These are phyloP conservation scores for Girardinus metallicus DNA, from an alignment of 2,797 vertebrate species.

Conservation along the genomic window DNA sequence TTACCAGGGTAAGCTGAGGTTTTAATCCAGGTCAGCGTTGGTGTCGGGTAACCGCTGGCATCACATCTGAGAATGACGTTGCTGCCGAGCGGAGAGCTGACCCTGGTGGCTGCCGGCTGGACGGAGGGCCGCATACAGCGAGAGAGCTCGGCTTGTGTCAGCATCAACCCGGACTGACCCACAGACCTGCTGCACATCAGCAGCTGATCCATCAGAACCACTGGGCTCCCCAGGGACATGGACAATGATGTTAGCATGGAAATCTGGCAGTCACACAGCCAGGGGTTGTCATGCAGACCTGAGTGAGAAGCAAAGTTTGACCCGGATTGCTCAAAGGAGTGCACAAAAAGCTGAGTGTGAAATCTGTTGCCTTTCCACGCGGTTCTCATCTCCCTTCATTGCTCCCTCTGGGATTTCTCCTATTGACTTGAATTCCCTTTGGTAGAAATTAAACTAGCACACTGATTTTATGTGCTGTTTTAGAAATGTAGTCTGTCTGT, in stretches of 20 bases:
- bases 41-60: conserved; percentile 89
- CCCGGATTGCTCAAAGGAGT: neutral
- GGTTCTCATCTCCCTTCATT: neutral
- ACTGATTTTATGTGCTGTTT: no score
- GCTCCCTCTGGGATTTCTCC: neutral
- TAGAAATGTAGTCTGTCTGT: no score
- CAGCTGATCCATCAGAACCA: conserved; percentile 86
- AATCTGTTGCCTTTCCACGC: neutral
- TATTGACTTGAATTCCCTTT: neutral
- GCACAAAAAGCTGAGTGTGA: neutral
- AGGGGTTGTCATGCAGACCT: conserved; percentile 96
- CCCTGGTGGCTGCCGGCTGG: conserved; percentile 89
- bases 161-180: conserved; percentile 78
- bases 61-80: conserved; percentile 92
- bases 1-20: conserved; percentile 83
- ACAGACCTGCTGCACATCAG: conserved; percentile 86
- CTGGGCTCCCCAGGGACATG: conserved; percentile 76
- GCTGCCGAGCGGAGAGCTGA: conserved; percentile 88
- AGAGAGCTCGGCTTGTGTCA: conserved; percentile 84
- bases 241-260: conserved; percentile 88
- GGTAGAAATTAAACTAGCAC: neutral
- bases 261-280: conserved; percentile 93
- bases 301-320: conserved; percentile 23
- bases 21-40: conserved; percentile 88
- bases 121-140: conserved; percentile 89